Base-by-base conservation (phyloP, 1,140 invertebrate genomes). In the Cotesia glomerata region DNA sequence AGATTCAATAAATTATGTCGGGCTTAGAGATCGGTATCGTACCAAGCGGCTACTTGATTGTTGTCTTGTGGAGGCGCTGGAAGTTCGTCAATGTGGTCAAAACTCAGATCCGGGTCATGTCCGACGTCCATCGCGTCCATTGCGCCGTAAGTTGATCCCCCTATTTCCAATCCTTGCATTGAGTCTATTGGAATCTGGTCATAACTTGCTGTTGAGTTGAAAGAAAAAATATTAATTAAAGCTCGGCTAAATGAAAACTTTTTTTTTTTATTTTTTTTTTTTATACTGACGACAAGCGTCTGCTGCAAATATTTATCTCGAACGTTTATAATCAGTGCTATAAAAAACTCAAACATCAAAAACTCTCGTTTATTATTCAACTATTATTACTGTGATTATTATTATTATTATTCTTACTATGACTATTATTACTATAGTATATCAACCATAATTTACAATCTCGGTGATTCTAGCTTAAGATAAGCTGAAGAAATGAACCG, bases 131-230 rank as follows among this genome's bases (percentile, higher is more conserved):
- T 95, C 58, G 92, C 87, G 87, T 96, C 95, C 90, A 97, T 93
- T 74, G 90, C 90, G 69, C 91, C 92, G 82, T 93, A 93, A 59
- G 91, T 91, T 75, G 91, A 91, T 68, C 89, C 89, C 75, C 86
- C 95, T 81, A 97, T 93, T 82, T 97, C 95, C 79, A 98, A 89
- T 75, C 95, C 95, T 91, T 97, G 95, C 95, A 98, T 96, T 71
- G 94, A 95, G 89, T 97, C 95, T 94, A 97, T 94, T 91, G 95
- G 96, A 91, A 97, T 93, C 91, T 95, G 94, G 91, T 97, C 95
- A 93, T 96, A 97, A 90, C 95, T 95, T 95, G 87, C 66, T 78
- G 64, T 75, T 18, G 26, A 54, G 11, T 36, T 56, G 4, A 65
- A 5, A 35, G 16, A 9, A 58, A 58, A 39, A 65, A 65, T 11